Percentiles rank a stretch among this genome's conserved stretches.
Conservation (phyloP, 1,140 invertebrate genomes). For the Leucophenga varia region DNA sequence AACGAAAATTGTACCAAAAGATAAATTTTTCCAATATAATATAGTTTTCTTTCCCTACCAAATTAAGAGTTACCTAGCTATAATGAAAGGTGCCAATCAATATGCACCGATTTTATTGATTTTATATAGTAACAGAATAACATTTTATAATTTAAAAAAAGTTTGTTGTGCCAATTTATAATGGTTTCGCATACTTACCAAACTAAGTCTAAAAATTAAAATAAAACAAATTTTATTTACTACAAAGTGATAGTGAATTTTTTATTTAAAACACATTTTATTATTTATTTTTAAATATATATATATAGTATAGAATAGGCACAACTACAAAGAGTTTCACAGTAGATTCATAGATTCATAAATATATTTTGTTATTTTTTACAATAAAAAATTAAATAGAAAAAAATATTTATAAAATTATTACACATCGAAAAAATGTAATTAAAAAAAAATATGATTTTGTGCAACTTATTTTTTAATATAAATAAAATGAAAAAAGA, state of each 20-base stretch:
- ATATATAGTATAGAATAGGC: no score
- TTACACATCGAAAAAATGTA: constrained; percentile 32
- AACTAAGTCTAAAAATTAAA: not conserved
- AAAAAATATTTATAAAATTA: constrained; percentile 26
- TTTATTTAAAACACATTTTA: constrained; percentile 37
- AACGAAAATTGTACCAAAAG: no score
- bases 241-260: no score
- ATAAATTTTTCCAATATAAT: no score
- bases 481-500: constrained; percentile 12
- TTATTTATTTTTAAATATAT: constrained; percentile 37
- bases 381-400: constrained; percentile 17
- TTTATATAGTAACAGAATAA: not conserved
- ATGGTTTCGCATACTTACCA: not conserved
- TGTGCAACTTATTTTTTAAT: constrained; percentile 27
- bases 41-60: no score
- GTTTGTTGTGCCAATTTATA: no score
- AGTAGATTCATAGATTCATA: constrained; percentile 24
- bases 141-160: not conserved
- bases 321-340: constrained; percentile 44
- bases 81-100: not conserved
- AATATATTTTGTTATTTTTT: constrained; percentile 15
- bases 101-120: no score
- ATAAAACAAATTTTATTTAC: not conserved
- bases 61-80: no score
- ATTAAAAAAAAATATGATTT: constrained; percentile 14